These are phyloP conservation scores for Atethmia centrago DNA, from an alignment of 2,888 invertebrate species.

Conservation along the genomic window DNA sequence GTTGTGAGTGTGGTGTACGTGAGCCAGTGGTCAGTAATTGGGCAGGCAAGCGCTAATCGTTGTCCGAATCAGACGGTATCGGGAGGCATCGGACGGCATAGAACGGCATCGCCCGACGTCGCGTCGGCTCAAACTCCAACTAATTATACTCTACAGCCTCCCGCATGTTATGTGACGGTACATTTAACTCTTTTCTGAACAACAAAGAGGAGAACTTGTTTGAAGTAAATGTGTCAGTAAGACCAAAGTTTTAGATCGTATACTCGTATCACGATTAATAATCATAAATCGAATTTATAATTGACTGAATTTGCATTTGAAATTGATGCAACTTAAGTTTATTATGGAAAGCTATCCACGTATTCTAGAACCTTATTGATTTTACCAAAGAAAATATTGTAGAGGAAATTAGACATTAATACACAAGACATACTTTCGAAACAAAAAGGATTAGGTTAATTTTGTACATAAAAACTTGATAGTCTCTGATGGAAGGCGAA, in stretches of 20 bases:
- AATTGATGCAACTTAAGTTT: neutral
- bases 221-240: neutral
- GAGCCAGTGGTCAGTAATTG: slow-evolving; percentile 19
- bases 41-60: slow-evolving; percentile 18
- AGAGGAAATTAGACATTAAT: neutral
- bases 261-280: neutral
- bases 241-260: neutral
- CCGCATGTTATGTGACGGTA: neutral
- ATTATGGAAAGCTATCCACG: neutral
- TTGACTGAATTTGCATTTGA: slow-evolving; percentile 12
- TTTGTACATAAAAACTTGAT: too few species aligned
- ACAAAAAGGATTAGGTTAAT: too few species aligned
- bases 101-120: neutral
- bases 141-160: slow-evolving; percentile 8
- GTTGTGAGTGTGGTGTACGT: neutral
- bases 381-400: neutral
- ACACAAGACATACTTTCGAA: too few species aligned
- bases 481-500: too few species aligned
- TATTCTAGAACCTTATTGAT: neutral
- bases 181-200: neutral
- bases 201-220: neutral
- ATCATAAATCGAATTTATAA: neutral
- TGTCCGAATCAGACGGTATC: neutral
- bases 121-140: neutral
- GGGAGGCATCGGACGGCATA: neutral